Base-by-base conservation (phyloP, 1,140 invertebrate genomes). In the Dendroctonus ponderosae region DNA sequence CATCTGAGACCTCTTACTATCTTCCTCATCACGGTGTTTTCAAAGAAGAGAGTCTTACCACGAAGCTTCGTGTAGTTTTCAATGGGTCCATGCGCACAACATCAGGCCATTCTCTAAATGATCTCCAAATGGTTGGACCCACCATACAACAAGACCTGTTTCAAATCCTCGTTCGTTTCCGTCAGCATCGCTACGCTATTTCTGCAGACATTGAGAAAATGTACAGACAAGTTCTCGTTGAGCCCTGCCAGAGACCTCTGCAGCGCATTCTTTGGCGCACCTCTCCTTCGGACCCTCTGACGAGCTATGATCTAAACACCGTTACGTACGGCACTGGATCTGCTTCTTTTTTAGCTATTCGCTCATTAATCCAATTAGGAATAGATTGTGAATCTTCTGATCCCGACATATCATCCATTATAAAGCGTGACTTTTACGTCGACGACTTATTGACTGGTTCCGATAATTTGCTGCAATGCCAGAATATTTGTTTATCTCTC, bases 1-100 rank as follows among this genome's bases (percentile, higher is more conserved):
- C 46, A 9, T 26, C n/a, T 12, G 43, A 65, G 42, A 15, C 11
- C 3, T 58, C 48, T 15, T 75, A 69, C 60, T 82, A 80, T 70
- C 60, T 82, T 6, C 79, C 80, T 5, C 81, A 82, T 72, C 80
- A 80, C 51, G 69, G 69, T 3, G 78, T 82, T 0, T 38, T 80
- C 2, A 71, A 72, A 11, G 72, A 74, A 43, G 56, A 72, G 0
- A 71, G 68, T 15, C 62, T 50, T 0, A 70, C 68, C 11, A 70
- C 71, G 9, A 69, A 69, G 51, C 7, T 66, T 14, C n/a, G 67
- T 37, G 48, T 71, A 56, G 71, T 71, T 50, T 72, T 71, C 37
- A 57, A 71, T 48, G 70, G 44, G 40, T 62, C 41, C 8, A 39
- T 51, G 6, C 50, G 50, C 46, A 12, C 67, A 6, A 14, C 50